Percentiles rank a stretch among this genome's conserved stretches.
Conservation (phyloP, 2,797 vertebrate species). For the Pyrrhura leucotis region DNA sequence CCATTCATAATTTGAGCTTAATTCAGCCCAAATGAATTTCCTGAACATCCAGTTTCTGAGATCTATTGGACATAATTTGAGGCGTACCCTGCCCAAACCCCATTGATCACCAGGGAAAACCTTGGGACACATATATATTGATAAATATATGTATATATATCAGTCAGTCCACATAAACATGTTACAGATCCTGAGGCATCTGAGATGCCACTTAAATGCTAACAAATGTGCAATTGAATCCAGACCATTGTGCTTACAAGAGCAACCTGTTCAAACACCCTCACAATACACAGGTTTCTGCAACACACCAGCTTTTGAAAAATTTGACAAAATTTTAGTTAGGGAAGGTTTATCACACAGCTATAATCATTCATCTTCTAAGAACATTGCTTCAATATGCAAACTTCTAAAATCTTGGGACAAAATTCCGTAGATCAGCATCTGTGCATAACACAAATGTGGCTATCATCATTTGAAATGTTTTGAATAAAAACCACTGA, state of each 20-base stretch:
- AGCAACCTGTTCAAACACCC: not conserved
- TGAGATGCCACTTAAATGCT: not conserved
- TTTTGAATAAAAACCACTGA: not conserved
- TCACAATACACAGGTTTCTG: not conserved
- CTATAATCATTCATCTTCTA: not conserved
- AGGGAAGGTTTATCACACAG: not conserved
- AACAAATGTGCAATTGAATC: not conserved
- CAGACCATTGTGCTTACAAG: not conserved
- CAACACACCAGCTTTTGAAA: not conserved
- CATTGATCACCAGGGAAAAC: not conserved
- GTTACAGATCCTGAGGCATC: not conserved
- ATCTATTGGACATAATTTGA: not conserved
- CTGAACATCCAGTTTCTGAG: not conserved
- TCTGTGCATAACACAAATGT: not conserved
- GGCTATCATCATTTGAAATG: not conserved
- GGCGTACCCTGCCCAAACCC: fast-evolving
- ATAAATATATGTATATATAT: not conserved
- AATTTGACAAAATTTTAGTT: not conserved
- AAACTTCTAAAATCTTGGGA: not conserved
- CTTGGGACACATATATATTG: not conserved
- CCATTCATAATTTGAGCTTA: not conserved
- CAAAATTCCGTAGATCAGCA: not conserved
- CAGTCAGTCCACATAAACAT: not conserved
- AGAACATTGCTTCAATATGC: not conserved
- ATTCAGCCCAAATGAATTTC: not conserved